Percentiles rank a stretch among this genome's conserved stretches.
Evolutionary conservation across 2,888 invertebrate species (phyloP).

Genomic region (Nudaria mundana): DNA sequence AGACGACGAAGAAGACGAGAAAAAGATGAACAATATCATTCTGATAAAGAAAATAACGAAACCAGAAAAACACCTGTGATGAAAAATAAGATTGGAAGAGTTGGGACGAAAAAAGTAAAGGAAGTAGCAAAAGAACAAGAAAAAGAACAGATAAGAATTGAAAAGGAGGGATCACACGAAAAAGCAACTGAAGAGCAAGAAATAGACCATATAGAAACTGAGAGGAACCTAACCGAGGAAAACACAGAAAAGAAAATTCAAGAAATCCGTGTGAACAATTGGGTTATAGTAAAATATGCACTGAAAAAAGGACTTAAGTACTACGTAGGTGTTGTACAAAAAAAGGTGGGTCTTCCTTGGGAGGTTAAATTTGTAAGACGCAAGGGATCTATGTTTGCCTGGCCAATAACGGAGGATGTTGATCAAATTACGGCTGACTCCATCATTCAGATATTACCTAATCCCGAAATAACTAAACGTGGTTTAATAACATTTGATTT

Average conservation of each 20-base stretch:
- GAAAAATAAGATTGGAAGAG: constrained; percentile 1
- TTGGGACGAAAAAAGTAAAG: not conserved
- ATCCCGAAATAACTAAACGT: constrained; percentile 11
- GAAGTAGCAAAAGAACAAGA: not conserved
- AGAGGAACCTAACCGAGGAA: not conserved
- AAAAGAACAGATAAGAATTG: too few relatives aligned
- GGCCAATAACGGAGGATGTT: constrained; percentile 15
- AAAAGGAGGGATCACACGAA: too few relatives aligned
- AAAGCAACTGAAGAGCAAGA: not conserved
- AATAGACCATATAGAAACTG: not conserved
- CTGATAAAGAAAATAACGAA: constrained; percentile 2
- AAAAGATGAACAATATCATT: constrained; percentile 1
- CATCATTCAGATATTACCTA: constrained; percentile 10
- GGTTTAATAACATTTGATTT: constrained; percentile 14
- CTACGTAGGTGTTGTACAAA: not conserved
- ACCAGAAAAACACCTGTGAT: constrained; percentile 1
- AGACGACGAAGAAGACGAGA: not conserved
- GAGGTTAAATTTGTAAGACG: not conserved
- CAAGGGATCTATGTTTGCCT: constrained; percentile 3
- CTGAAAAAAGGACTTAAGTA: not conserved
- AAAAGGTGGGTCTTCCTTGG: not conserved
- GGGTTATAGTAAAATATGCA: not conserved
- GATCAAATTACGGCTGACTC: constrained; percentile 12
- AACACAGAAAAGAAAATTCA: not conserved
- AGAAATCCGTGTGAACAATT: not conserved